Evolutionary conservation across 2,797 vertebrate genomes (phyloP).

Genomic region (Melanotaenia trifasciata): DNA sequence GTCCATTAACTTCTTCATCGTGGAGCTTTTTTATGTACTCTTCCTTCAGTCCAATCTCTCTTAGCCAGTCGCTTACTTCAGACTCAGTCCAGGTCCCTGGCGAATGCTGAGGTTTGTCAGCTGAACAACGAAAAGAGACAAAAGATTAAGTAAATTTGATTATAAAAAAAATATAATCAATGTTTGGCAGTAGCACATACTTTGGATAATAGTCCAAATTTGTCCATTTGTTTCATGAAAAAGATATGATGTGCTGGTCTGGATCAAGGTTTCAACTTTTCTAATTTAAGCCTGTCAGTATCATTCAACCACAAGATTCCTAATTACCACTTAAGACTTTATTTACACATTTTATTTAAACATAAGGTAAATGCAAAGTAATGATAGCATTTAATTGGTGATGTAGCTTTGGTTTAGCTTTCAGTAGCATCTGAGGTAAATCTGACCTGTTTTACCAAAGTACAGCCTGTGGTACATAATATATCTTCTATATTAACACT

Average conservation of each 20-base stretch:
- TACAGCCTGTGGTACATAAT: neutral
- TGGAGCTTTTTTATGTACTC: slow-evolving; percentile 76
- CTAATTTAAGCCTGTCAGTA: neutral
- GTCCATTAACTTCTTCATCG: slow-evolving; percentile 83
- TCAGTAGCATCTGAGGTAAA: neutral
- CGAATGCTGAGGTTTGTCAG: slow-evolving; percentile 46
- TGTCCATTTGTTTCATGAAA: neutral
- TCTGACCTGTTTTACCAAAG: neutral
- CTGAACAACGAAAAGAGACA: slow-evolving; percentile 24
- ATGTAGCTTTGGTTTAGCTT: neutral
- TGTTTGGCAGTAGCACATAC: neutral
- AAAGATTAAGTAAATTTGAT: neutral
- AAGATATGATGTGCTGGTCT: neutral
- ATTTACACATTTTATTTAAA: neutral
- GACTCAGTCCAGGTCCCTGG: slow-evolving; percentile 81
- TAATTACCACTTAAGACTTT: neutral
- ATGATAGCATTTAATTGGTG: neutral
- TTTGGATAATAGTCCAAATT: neutral
- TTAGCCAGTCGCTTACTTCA: slow-evolving; percentile 84
- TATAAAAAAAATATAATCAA: slow-evolving; percentile 1
- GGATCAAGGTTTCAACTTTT: neutral
- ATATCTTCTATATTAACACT: neutral
- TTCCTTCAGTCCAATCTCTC: slow-evolving; percentile 80
- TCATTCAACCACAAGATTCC: neutral
- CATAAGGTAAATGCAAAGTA: neutral